Evolutionary conservation across 1,140 invertebrate species (phyloP), one percentile per base, ranked within the genome.

Genomic region (Scylla paramamosain): DNA sequence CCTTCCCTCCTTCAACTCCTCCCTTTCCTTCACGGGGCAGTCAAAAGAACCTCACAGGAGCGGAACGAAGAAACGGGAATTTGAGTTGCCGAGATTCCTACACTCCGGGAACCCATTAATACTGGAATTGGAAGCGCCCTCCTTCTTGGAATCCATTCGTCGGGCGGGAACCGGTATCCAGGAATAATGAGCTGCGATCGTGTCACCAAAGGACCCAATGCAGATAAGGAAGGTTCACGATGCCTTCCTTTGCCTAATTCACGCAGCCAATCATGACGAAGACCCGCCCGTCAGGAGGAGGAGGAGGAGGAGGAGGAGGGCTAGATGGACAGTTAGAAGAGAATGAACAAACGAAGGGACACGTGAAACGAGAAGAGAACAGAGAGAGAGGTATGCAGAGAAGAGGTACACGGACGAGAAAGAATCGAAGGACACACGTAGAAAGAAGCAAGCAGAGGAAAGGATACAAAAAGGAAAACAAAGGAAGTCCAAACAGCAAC

Each of bases 61-160:
- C 67, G 20, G 67, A 77, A 77, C 67, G 25, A 77, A 77, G 67
- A 1, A 77, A 77, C 67, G 25, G 16, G 12, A 59, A n/a, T n/a
- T 77, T 77, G 67, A 77, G 25, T 7, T 77, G 20, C 67, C 25
- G 67, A 77, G 67, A 77, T n/a, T 77, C 67, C 67, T 77, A 20
- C 67, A 77, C 67, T 77, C 67, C 20, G 25, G 67, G 16, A 77
- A 77, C 67, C 67, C 67, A 77, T 77, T 77, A 77, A 77, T 77
- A 77, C 67, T 77, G 67, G n/a, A 77, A 77, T 77, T 77, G 67
- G 67, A 77, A 77, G 8, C 67, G 67, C 67, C 67, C 20, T 77
- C 67, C 67, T 77, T 77, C 67, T 77, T 77, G 67, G 67, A 77
- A 77, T 77, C 67, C 67, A 77, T 77, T 77, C 67, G 67, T 77